Percentiles rank a stretch among this genome's conserved stretches.
These are phyloP conservation scores for Ochropacha duplaris DNA, from an alignment of 2,888 invertebrate species.

Conservation along the genomic window DNA sequence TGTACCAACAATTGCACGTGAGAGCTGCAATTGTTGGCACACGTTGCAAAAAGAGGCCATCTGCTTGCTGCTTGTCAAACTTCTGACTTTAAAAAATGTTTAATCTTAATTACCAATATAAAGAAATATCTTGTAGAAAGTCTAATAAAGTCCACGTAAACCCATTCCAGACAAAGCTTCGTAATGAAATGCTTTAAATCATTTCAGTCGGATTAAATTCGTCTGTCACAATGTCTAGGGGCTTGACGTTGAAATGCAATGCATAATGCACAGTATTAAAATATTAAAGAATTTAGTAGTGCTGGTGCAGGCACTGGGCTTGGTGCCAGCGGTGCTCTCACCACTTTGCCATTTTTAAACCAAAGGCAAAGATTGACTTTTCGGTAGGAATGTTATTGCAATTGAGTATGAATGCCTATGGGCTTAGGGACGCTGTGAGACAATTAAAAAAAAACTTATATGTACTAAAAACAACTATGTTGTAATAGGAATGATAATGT, in stretches of 20 bases:
- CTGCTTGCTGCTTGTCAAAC: no score
- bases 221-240: slow-evolving; percentile 48
- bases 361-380: slow-evolving; percentile 34
- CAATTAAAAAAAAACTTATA: background rate
- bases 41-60: no score
- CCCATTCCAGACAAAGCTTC: slow-evolving; percentile 22
- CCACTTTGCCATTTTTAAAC: slow-evolving; percentile 50
- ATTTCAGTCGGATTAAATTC: slow-evolving; percentile 48
- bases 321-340: slow-evolving; percentile 50
- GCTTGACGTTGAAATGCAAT: slow-evolving; percentile 50
- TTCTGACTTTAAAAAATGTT: no score
- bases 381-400: background rate
- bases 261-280: slow-evolving; percentile 70
- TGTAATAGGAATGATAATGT: no score
- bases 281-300: slow-evolving; percentile 67
- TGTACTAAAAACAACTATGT: no score
- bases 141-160: slow-evolving; percentile 14
- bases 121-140: no score
- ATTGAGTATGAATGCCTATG: slow-evolving; percentile 9
- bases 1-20: no score
- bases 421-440: slow-evolving; percentile 8
- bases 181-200: slow-evolving; percentile 31
- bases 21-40: no score
- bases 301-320: slow-evolving; percentile 48
- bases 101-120: no score